Conservation (phyloP, 2,888 invertebrate species). For the Dynastes maya region DNA sequence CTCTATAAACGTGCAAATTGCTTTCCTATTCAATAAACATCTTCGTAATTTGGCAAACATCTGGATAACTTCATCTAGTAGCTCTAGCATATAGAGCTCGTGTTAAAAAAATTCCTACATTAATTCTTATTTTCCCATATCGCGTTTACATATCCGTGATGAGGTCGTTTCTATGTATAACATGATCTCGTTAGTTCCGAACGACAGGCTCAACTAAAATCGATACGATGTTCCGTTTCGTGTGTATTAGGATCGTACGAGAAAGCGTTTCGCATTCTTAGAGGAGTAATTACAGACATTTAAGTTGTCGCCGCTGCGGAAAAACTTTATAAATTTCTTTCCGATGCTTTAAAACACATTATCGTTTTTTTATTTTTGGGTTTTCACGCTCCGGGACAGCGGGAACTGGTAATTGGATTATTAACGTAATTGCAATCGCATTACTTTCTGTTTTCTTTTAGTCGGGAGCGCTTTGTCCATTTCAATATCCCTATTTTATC, state of each 20-base stretch:
- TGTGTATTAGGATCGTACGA: slow-evolving; percentile 49
- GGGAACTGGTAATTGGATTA: slow-evolving; percentile 23
- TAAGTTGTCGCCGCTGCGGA: slow-evolving; percentile 59
- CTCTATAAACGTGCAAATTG: no score
- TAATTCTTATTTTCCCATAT: slow-evolving; percentile 31
- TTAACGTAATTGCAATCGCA: slow-evolving; percentile 24
- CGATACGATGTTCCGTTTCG: slow-evolving; percentile 28
- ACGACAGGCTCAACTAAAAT: slow-evolving; percentile 25
- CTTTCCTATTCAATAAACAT: no score
- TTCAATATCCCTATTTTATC: no score
- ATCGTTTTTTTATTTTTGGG: slow-evolving; percentile 19
- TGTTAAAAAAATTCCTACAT: not conserved
- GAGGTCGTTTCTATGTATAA: slow-evolving; percentile 51
- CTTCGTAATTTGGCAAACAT: not conserved
- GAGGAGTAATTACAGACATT: slow-evolving; percentile 61
- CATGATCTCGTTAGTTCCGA: slow-evolving; percentile 27
- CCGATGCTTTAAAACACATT: slow-evolving; percentile 27
- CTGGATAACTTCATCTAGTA: not conserved
- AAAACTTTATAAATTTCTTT: slow-evolving; percentile 46
- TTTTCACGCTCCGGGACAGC: not conserved
- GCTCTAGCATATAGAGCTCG: not conserved
- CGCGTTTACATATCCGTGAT: slow-evolving; percentile 44
- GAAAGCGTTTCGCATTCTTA: slow-evolving; percentile 60
- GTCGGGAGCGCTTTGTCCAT: not conserved
- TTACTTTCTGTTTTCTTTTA: not conserved